Evolutionary conservation across 1,140 invertebrate species (phyloP).

Genomic region (Drosophila guanche): DNA sequence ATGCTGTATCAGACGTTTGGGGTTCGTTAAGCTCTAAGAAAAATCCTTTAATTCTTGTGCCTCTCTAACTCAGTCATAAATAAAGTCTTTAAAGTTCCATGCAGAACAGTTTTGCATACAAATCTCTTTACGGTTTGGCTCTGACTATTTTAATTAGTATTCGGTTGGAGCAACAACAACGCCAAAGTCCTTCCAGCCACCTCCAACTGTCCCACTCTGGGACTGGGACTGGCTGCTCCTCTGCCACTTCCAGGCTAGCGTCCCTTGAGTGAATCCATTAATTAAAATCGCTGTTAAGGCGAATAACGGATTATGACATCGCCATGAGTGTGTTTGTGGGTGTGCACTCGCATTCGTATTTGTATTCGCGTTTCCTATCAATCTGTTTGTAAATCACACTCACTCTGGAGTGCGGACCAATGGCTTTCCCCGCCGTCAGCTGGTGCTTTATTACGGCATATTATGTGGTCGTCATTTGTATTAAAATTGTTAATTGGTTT

Average conservation of each 20-base stretch:
- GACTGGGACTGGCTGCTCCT: conserved; percentile 6
- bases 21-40: too few species aligned
- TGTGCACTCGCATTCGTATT: conserved; percentile 1
- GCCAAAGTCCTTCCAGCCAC: too few species aligned
- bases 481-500: conserved; percentile 83
- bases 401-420: neutral
- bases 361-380: conserved; percentile 13
- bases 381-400: conserved; percentile 33
- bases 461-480: conserved; percentile 75
- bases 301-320: conserved; percentile 77
- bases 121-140: neutral
- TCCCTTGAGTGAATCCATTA: conserved; percentile 70
- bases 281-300: conserved; percentile 80
- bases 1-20: too few species aligned
- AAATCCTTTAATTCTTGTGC: too few species aligned
- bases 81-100: neutral
- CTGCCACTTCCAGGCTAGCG: conserved; percentile 8
- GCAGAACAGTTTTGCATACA: conserved; percentile 2
- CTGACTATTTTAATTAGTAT: conserved; percentile 37
- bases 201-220: too few species aligned
- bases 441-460: conserved; percentile 75
- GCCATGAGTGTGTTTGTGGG: conserved; percentile 48
- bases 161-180: conserved; percentile 15
- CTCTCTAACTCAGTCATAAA: neutral
- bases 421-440: conserved; percentile 17